Conservation (phyloP, 2,113 vertebrate genomes). For the Potamarius usumacintae region DNA sequence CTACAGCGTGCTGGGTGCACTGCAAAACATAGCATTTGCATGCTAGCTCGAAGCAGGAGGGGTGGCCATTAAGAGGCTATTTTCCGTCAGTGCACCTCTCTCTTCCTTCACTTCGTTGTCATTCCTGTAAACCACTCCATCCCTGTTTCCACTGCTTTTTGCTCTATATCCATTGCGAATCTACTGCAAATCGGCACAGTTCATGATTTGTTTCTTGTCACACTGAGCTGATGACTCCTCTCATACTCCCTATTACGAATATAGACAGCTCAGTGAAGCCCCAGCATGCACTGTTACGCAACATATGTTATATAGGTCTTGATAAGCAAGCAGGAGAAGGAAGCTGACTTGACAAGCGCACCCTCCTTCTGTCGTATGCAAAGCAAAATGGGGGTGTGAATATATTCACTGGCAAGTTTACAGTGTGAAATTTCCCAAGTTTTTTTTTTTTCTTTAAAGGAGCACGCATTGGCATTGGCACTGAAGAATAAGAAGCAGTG, state of each 20-base stretch:
- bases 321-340: slow-evolving; percentile 65
- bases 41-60: slow-evolving; percentile 30
- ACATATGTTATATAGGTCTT: slow-evolving; percentile 70
- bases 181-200: slow-evolving; percentile 69
- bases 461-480: slow-evolving; percentile 12
- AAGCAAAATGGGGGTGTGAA: slow-evolving; percentile 40
- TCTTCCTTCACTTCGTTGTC: slow-evolving; percentile 30
- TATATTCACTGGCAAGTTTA: slow-evolving; percentile 50
- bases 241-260: slow-evolving; percentile 71
- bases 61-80: slow-evolving; percentile 38
- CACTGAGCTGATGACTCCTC: slow-evolving; percentile 69
- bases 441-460: background rate
- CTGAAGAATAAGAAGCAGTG: background rate
- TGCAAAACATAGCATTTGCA: slow-evolving; percentile 28
- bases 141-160: slow-evolving; percentile 69
- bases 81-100: slow-evolving; percentile 27
- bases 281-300: slow-evolving; percentile 55
- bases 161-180: slow-evolving; percentile 73
- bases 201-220: slow-evolving; percentile 64
- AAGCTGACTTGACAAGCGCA: slow-evolving; percentile 46
- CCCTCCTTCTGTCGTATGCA: slow-evolving; percentile 41
- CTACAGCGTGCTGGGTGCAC: slow-evolving; percentile 26
- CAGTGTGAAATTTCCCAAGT: slow-evolving; percentile 25
- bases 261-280: slow-evolving; percentile 64
- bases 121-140: slow-evolving; percentile 61